These are phyloP conservation scores for Prunella himalayana DNA, from an alignment of 2,113 vertebrate genomes.

Conservation along the genomic window DNA sequence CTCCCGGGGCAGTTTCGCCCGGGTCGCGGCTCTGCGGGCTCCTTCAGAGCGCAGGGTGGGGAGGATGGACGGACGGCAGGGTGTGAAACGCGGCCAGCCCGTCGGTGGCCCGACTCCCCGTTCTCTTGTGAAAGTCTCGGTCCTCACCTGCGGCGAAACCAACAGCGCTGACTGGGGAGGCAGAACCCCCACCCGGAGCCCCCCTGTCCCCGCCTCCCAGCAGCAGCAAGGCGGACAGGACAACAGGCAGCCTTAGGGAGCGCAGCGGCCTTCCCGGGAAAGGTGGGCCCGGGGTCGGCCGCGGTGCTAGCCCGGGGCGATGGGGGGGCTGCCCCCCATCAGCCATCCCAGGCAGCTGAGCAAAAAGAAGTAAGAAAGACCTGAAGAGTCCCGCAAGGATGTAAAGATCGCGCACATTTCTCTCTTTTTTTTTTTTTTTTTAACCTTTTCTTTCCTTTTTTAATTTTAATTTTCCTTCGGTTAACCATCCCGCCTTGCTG, in stretches of 20 bases:
- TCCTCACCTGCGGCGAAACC: background rate
- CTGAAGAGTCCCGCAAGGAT: background rate
- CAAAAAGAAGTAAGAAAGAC: background rate
- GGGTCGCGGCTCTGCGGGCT: background rate
- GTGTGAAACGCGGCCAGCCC: background rate
- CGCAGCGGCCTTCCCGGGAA: background rate
- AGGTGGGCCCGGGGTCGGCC: background rate
- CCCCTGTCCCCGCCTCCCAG: background rate
- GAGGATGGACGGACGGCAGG: background rate
- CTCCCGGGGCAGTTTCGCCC: background rate
- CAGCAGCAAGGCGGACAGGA: background rate
- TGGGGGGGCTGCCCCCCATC: background rate
- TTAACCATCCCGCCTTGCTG: background rate
- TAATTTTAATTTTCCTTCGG: background rate
- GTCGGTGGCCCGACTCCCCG: too few species aligned
- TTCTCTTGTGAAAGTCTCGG: background rate
- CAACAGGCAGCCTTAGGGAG: background rate
- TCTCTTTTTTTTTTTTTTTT: too few species aligned
- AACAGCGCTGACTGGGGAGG: background rate
- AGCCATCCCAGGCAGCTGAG: background rate
- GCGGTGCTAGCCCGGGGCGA: background rate
- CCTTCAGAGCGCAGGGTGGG: background rate
- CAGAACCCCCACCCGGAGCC: background rate
- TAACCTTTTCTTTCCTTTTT: background rate
- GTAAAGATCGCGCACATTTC: background rate